Conservation (phyloP, 2,797 vertebrate species). For the Chlorospingus semifuscus region DNA sequence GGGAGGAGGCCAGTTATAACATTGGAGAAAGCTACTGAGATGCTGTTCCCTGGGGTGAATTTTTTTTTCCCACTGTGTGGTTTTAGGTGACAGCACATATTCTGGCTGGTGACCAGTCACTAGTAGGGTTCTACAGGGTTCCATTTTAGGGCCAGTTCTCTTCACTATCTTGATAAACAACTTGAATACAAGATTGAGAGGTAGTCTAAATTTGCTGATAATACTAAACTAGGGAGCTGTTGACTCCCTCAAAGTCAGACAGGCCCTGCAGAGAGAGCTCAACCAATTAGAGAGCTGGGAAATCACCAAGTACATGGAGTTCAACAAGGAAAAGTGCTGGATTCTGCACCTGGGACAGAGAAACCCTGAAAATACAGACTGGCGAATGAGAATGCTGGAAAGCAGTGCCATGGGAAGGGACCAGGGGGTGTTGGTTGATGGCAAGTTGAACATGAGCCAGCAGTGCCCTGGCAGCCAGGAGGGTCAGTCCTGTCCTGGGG, state of each 20-base stretch:
- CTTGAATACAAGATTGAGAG: background rate
- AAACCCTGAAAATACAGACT: background rate
- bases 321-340: background rate
- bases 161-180: background rate
- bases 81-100: background rate
- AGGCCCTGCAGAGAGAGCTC: background rate
- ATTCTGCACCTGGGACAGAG: background rate
- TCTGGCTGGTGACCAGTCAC: background rate
- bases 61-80: background rate
- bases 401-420: background rate
- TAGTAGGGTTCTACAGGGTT: background rate
- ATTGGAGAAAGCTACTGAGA: background rate
- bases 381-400: background rate
- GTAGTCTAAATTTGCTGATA: background rate
- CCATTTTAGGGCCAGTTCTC: background rate
- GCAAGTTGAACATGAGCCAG: background rate
- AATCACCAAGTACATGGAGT: background rate
- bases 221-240: background rate
- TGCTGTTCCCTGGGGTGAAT: background rate
- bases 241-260: background rate
- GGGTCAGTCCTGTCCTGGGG: background rate
- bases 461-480: background rate
- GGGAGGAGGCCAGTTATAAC: background rate
- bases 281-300: background rate
- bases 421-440: rapidly evolving